Evolutionary conservation across 2,888 invertebrate genomes (phyloP).

Genomic region (Cheilosia impressa): DNA sequence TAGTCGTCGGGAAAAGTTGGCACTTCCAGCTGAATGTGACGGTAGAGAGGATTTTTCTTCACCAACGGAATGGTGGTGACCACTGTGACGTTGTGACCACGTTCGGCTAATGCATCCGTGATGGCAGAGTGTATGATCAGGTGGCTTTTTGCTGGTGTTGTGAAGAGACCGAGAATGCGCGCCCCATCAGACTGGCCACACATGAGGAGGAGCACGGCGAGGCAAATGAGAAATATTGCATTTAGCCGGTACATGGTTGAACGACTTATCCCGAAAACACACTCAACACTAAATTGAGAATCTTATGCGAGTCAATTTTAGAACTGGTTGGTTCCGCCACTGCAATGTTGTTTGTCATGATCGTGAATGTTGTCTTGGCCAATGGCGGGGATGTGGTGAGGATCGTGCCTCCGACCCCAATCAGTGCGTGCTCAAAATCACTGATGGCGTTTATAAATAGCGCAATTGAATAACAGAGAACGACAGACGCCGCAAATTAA

Average conservation of each 20-base stretch:
- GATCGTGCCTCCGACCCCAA: too few relatives aligned
- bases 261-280: not conserved
- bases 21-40: constrained; percentile 72
- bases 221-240: not conserved
- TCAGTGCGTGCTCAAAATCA: too few relatives aligned
- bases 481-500: too few relatives aligned
- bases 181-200: constrained; percentile 60
- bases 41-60: constrained; percentile 76
- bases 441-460: too few relatives aligned
- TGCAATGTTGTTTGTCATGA: too few relatives aligned
- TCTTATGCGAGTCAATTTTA: too few relatives aligned
- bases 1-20: constrained; percentile 63
- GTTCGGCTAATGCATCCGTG: constrained; percentile 78
- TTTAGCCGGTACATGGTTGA: not conserved
- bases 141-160: constrained; percentile 80
- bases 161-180: constrained; percentile 80
- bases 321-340: too few relatives aligned
- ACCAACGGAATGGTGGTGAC: constrained; percentile 76
- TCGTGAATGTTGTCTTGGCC: too few relatives aligned
- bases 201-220: constrained; percentile 11
- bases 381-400: too few relatives aligned
- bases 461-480: too few relatives aligned
- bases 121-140: constrained; percentile 79
- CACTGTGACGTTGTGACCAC: constrained; percentile 81
- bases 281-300: not conserved